Percentiles rank a stretch among this genome's conserved stretches.
Conservation (phyloP, 1,140 invertebrate genomes). For the Pseudomyrmex pallidus region DNA sequence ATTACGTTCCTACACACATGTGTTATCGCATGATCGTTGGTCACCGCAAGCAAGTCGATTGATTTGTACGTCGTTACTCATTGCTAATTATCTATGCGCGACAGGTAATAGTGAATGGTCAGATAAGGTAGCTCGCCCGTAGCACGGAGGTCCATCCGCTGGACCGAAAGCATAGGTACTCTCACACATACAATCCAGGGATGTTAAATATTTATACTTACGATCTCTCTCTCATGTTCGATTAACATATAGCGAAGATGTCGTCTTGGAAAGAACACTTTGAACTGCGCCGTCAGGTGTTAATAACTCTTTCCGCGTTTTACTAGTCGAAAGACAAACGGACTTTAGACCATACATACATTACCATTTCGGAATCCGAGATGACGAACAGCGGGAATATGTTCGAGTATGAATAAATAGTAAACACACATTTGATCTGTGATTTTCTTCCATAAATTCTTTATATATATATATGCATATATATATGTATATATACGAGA, state of each 20-base stretch:
- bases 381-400: not conserved
- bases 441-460: not conserved
- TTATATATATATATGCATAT: not conserved
- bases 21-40: not conserved
- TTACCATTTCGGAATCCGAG: not conserved
- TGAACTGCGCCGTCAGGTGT: not conserved
- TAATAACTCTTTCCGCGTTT: too few species aligned
- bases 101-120: slow-evolving; percentile 34
- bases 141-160: slow-evolving; percentile 34
- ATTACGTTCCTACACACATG: slow-evolving; percentile 1
- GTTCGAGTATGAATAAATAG: not conserved
- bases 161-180: not conserved
- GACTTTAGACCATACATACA: not conserved
- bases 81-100: slow-evolving; percentile 53
- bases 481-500: not conserved
- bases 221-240: slow-evolving; percentile 30
- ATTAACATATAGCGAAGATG: slow-evolving; percentile 60
- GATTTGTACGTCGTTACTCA: slow-evolving; percentile 46
- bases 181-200: slow-evolving; percentile 21
- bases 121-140: slow-evolving; percentile 19
- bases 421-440: not conserved
- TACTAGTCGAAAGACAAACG: not conserved
- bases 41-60: slow-evolving; percentile 11
- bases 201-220: slow-evolving; percentile 46
- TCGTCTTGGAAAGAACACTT: not conserved